Conservation (phyloP, 2,888 invertebrate species). For the Caenorhabditis zanzibari region DNA sequence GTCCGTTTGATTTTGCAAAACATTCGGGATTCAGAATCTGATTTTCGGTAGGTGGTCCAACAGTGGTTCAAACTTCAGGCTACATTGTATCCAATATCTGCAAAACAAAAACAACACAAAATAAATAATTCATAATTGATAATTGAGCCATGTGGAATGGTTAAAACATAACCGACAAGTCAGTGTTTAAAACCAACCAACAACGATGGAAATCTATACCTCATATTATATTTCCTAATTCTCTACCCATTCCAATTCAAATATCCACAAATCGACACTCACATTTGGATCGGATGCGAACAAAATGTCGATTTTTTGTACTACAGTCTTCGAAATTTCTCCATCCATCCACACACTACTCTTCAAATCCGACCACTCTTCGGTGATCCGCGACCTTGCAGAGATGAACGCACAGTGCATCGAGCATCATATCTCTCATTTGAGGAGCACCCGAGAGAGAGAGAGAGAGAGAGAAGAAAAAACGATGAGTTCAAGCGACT, state of each 20-base stretch:
- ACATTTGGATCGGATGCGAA: constrained; percentile 17
- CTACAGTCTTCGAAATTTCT: constrained; percentile 54
- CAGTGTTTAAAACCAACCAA: neutral
- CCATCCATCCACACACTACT: constrained; percentile 35
- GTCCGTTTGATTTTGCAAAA: too few species aligned
- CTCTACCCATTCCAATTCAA: constrained; percentile 12
- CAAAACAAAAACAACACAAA: neutral
- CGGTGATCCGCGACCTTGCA: constrained; percentile 60
- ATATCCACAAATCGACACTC: constrained; percentile 36
- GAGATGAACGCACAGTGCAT: constrained; percentile 59
- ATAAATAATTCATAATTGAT: neutral
- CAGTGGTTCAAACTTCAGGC: too few species aligned
- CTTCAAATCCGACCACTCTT: constrained; percentile 64
- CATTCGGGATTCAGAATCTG: too few species aligned
- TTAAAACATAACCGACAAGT: neutral
- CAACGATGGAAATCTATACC: neutral
- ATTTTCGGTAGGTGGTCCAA: too few species aligned
- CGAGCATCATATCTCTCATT: constrained; percentile 45
- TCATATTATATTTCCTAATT: neutral
- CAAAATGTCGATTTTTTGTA: constrained; percentile 57
- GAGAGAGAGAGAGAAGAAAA: constrained; percentile 22
- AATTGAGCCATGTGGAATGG: neutral
- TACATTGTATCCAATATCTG: neutral
- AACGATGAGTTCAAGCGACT: constrained; percentile 55
- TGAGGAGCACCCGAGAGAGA: constrained; percentile 13